Evolutionary conservation across 2,113 vertebrate species (phyloP).

Genomic region (Salvelinus fontinalis): DNA sequence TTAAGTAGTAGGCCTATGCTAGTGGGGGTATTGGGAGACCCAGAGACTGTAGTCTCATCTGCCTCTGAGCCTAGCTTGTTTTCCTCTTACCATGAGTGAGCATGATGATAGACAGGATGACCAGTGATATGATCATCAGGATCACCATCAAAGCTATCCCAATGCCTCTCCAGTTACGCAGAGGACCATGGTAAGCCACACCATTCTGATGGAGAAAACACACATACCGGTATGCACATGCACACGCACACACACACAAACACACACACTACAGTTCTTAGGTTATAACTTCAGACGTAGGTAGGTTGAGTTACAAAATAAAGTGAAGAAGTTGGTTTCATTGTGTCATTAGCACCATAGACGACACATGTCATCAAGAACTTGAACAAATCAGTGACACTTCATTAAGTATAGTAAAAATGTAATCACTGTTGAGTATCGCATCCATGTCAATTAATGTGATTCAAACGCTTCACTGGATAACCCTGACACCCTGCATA

Average conservation of each 20-base stretch:
- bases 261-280: too few relatives aligned
- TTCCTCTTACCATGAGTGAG: constrained; percentile 48
- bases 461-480: constrained; percentile 4
- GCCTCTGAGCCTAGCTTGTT: neutral
- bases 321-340: neutral
- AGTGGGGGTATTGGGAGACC: too few relatives aligned
- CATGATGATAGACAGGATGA: constrained; percentile 43
- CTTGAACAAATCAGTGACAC: neutral
- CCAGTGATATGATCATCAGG: constrained; percentile 40
- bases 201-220: neutral
- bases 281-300: neutral
- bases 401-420: neutral
- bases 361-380: neutral
- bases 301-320: neutral
- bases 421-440: neutral
- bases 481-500: neutral
- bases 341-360: neutral
- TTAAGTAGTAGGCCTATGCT: too few relatives aligned
- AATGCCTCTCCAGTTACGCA: constrained; percentile 55
- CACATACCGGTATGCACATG: neutral
- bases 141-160: constrained; percentile 51
- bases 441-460: constrained; percentile 4
- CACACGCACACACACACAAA: too few relatives aligned
- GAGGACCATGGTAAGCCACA: constrained; percentile 4
- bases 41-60: too few relatives aligned